These are phyloP conservation scores for Calliopum simillimum DNA, from an alignment of 2,888 invertebrate genomes.

Conservation along the genomic window DNA sequence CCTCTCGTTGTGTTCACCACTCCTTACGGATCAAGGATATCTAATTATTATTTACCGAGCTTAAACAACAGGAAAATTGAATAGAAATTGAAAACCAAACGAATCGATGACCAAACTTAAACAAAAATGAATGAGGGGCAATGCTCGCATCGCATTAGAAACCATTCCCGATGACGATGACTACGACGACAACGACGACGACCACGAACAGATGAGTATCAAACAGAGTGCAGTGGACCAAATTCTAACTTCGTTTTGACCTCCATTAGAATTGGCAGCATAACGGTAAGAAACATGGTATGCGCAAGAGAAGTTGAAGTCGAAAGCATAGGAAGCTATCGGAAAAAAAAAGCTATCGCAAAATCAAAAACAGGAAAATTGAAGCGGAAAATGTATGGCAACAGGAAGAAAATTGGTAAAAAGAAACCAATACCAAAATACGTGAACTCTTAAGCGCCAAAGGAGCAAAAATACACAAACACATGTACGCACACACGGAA, in stretches of 20 bases:
- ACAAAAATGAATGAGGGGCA: not conserved
- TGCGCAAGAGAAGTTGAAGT: too few relatives aligned
- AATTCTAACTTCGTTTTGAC: slow-evolving; percentile 22
- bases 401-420: slow-evolving; percentile 8
- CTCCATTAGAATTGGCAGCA: slow-evolving; percentile 1
- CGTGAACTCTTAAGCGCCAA: not conserved
- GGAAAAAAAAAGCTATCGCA: not conserved
- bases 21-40: slow-evolving; percentile 45
- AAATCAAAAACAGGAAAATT: not conserved
- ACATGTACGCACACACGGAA: not conserved
- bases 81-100: slow-evolving; percentile 56
- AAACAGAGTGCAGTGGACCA: slow-evolving; percentile 18
- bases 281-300: not conserved
- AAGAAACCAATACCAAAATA: slow-evolving; percentile 1
- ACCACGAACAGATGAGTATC: not conserved
- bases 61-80: slow-evolving; percentile 59
- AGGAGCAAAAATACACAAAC: not conserved
- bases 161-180: too few relatives aligned
- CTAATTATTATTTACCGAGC: slow-evolving; percentile 61
- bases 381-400: slow-evolving; percentile 20
- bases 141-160: not conserved
- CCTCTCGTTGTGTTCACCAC: not conserved
- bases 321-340: too few relatives aligned
- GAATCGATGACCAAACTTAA: slow-evolving; percentile 56
- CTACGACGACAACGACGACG: too few relatives aligned